Conservation (phyloP, 2,113 vertebrate genomes). For the Platichthys stellatus region DNA sequence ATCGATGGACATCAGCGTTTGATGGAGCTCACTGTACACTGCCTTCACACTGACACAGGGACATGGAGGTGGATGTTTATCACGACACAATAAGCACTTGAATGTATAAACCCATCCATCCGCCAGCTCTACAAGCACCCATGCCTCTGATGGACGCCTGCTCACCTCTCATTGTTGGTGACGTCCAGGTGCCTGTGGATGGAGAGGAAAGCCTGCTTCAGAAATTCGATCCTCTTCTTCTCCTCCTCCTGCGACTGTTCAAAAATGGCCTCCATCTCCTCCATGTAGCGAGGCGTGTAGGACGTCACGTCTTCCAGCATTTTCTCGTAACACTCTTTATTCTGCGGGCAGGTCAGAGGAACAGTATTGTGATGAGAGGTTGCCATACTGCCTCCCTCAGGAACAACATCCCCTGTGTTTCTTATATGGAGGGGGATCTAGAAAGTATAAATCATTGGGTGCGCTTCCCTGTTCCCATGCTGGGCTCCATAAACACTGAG, state of each 20-base stretch:
- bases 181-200: constrained; percentile 87
- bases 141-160: background rate
- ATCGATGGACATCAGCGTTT: constrained; percentile 82
- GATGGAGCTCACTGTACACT: constrained; percentile 85
- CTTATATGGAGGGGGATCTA: constrained; percentile 22
- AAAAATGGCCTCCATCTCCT: constrained; percentile 90
- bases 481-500: constrained; percentile 63
- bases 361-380: constrained; percentile 26
- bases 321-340: constrained; percentile 83
- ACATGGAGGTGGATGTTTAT: constrained; percentile 1
- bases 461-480: constrained; percentile 43
- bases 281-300: constrained; percentile 88
- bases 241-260: constrained; percentile 88
- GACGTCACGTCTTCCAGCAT: constrained; percentile 83
- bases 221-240: constrained; percentile 85
- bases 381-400: background rate
- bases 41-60: constrained; percentile 77
- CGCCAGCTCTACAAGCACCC: background rate
- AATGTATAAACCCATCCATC: background rate
- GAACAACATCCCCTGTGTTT: constrained; percentile 3
- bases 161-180: constrained; percentile 85
- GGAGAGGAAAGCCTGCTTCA: constrained; percentile 85
- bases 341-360: constrained; percentile 62
- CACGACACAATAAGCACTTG: background rate
- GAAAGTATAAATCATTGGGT: constrained; percentile 47